Base-by-base conservation (phyloP, 2,113 vertebrate species). In the Macroglossus sobrinus region DNA sequence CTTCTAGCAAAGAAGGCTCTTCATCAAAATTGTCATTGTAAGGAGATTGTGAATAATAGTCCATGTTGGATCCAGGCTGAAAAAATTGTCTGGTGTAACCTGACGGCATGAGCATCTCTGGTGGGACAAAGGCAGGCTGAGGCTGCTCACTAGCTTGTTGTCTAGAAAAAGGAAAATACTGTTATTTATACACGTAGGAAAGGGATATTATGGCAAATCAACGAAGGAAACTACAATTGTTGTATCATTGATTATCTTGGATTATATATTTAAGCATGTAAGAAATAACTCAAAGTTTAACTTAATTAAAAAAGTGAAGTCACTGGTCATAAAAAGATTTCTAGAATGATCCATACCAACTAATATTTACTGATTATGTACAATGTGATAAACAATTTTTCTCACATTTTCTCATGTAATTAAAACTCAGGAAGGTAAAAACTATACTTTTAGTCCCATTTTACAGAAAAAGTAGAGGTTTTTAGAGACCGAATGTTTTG, bases 1-100 rank as follows among this genome's bases (percentile, higher is more conserved):
- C 99, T 98, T 99, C 99, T 40, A 99, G 98, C 93, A 99, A 98
- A 74, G 99, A 99, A 81, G 99, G 99, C 33, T 99, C 99, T 86
- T 99, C 98, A 0, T 99, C 99, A 97, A 98, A 98, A 61, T 93
- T 97, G 0, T 98, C 98, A n/a, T 22, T 1, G 0, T 96, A 98
- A 75, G 96, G 75, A 47, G 95, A 59, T 14, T 97, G 96, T 72
- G 98, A 93, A 64, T 97, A 96, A 89, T 96, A 88, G 63, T 66
- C 38, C 0, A 76, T 71, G 50, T 21, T 96, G 88, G 82, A 88
- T 0, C 22, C 40, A 7, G 99, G 99, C 84, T 99, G 99, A 89
- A 99, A 98, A 97, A 99, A 95, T 35, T 98, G 98, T 1, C 98
- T 98, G 0, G 89, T n/a, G 59, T 98, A 98, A 57, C 85, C 95